phyloP scores from a whole-genome alignment of 2,888 invertebrate genomes.

The Drosophila melanosoma region DNA sequence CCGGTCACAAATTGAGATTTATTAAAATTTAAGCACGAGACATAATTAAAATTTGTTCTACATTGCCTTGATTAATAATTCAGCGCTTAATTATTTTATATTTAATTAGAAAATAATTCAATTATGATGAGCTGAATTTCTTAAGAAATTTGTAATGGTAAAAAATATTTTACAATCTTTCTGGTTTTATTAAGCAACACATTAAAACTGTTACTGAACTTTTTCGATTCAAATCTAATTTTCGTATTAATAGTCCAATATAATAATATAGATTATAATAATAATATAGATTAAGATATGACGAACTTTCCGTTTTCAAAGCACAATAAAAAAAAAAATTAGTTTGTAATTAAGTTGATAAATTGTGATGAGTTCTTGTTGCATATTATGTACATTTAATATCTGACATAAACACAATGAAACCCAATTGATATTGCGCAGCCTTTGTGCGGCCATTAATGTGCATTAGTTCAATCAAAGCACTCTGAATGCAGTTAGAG shows the following conservation, averaged over 20 bases:
- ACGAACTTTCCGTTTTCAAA: not conserved
- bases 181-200: not conserved
- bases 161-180: not conserved
- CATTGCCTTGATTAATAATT: not conserved
- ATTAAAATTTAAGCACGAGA: slow-evolving; percentile 20
- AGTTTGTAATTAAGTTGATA: slow-evolving; percentile 4
- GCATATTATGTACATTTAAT: not conserved
- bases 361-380: slow-evolving; percentile 10
- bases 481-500: slow-evolving; percentile 16
- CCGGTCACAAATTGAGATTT: slow-evolving; percentile 11
- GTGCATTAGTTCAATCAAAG: slow-evolving; percentile 52
- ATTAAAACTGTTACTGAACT: not conserved
- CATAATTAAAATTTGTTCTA: slow-evolving; percentile 32
- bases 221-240: slow-evolving; percentile 25
- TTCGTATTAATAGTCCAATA: not conserved
- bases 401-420: slow-evolving; percentile 21
- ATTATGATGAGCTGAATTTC: not conserved
- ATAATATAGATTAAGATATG: not conserved
- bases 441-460: slow-evolving; percentile 57
- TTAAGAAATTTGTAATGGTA: too few relatives aligned
- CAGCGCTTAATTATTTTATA: not conserved
- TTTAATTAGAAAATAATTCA: not conserved
- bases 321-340: slow-evolving; percentile 24
- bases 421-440: slow-evolving; percentile 28
- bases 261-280: slow-evolving; percentile 1